Conservation (phyloP, 1,140 invertebrate species). For the Drosophila santomea region DNA sequence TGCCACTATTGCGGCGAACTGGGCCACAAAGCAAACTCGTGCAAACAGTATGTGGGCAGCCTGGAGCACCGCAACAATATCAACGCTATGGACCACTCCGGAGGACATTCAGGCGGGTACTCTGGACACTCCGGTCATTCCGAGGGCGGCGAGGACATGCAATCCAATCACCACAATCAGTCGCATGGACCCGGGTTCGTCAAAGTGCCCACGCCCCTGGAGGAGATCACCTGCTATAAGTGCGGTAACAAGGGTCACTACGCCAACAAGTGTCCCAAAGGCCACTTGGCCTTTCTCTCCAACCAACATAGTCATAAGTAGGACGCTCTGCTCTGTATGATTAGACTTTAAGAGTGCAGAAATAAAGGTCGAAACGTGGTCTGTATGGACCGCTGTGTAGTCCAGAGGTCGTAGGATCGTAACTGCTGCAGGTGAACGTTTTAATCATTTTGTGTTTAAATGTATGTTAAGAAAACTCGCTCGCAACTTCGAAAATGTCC, state of each 20-base stretch:
- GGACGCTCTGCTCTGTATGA: slow-evolving; percentile 17
- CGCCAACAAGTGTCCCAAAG: slow-evolving; percentile 99
- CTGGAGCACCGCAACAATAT: slow-evolving; percentile 75
- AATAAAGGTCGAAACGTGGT: slow-evolving; percentile 41
- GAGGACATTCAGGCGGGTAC: slow-evolving; percentile 28
- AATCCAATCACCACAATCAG: slow-evolving; percentile 39
- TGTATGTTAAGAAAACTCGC: not conserved
- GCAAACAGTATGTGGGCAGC: slow-evolving; percentile 88
- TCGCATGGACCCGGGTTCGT: slow-evolving; percentile 48
- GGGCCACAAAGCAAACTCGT: slow-evolving; percentile 97
- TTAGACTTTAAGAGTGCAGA: slow-evolving; percentile 40
- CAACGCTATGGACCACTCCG: slow-evolving; percentile 61
- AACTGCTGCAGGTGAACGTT: slow-evolving; percentile 3
- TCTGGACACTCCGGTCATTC: slow-evolving; percentile 33
- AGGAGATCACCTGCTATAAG: slow-evolving; percentile 98
- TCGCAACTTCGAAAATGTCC: not conserved
- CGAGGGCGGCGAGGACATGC: slow-evolving; percentile 28
- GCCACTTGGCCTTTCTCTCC: slow-evolving; percentile 97
- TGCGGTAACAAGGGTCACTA: slow-evolving; percentile 99
- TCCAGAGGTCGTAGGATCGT: not conserved
- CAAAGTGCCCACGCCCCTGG: slow-evolving; percentile 90
- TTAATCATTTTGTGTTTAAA: not conserved
- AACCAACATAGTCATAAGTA: slow-evolving; percentile 86
- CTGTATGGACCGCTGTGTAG: not conserved
- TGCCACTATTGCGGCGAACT: slow-evolving; percentile 98